Evolutionary conservation across 2,888 invertebrate genomes (phyloP).

Genomic region (Watsonalla binaria): DNA sequence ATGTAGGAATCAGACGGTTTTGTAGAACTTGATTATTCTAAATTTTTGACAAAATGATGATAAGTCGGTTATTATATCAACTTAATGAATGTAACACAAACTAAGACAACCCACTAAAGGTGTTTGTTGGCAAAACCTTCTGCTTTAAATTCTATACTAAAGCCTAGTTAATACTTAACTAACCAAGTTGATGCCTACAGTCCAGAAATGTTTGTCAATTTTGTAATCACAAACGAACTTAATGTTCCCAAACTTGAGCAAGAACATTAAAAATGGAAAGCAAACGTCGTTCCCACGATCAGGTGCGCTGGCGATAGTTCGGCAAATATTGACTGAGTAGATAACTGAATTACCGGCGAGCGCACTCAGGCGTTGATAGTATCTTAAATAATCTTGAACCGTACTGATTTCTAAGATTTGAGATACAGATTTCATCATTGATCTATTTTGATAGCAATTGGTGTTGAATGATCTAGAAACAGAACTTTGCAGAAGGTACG

Average conservation of each 20-base stretch:
- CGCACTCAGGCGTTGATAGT: background rate
- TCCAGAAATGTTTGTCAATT: too few relatives aligned
- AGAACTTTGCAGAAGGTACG: slow-evolving; percentile 15
- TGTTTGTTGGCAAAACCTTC: too few relatives aligned
- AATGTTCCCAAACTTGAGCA: background rate
- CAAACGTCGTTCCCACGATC: slow-evolving; percentile 56
- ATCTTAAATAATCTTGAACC: slow-evolving; percentile 1
- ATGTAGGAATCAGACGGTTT: too few relatives aligned
- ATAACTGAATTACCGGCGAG: slow-evolving; percentile 22
- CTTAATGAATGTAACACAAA: too few relatives aligned
- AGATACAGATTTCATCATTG: slow-evolving; percentile 9
- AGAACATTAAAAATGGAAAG: slow-evolving; percentile 27
- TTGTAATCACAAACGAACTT: background rate
- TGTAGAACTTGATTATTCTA: too few relatives aligned
- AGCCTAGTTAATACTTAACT: too few relatives aligned
- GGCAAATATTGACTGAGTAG: slow-evolving; percentile 44
- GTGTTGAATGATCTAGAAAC: slow-evolving; percentile 11
- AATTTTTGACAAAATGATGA: too few relatives aligned
- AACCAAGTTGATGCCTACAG: too few relatives aligned
- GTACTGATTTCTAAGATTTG: slow-evolving; percentile 3
- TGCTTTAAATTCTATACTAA: too few relatives aligned
- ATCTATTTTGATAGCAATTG: background rate
- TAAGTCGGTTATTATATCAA: too few relatives aligned
- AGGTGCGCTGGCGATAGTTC: slow-evolving; percentile 33
- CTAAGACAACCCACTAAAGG: too few relatives aligned